These are phyloP conservation scores for Euwallacea similis DNA, from an alignment of 1,140 invertebrate genomes.

Conservation along the genomic window DNA sequence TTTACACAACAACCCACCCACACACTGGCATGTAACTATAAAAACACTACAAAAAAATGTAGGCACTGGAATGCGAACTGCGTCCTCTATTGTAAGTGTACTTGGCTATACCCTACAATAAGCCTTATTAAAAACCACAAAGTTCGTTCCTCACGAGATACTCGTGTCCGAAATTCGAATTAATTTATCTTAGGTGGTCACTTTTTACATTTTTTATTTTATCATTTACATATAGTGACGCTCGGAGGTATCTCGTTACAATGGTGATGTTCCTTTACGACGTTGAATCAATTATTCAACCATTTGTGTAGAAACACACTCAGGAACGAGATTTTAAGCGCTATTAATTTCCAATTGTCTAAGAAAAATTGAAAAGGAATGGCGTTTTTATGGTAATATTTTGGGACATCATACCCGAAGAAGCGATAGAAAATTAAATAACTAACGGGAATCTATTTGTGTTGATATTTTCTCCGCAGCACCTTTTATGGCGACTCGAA, in stretches of 20 bases:
- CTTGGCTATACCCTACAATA: no score
- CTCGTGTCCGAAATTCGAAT: conserved; percentile 23
- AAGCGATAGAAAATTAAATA: background rate
- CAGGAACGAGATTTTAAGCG: conserved; percentile 19
- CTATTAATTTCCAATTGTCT: conserved; percentile 31
- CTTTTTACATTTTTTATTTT: conserved; percentile 30
- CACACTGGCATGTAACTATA: no score
- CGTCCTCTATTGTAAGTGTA: no score
- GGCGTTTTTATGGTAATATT: conserved; percentile 22
- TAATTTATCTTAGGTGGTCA: conserved; percentile 32
- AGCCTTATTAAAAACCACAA: no score
- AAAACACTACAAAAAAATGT: no score
- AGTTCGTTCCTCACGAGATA: no score
- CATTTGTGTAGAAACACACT: conserved; percentile 15
- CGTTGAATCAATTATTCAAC: conserved; percentile 30
- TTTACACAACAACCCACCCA: no score
- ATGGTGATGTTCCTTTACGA: conserved; percentile 20
- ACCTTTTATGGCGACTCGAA: no score
- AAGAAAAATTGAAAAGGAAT: conserved; percentile 19
- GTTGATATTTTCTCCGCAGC: background rate
- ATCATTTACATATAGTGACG: conserved; percentile 12
- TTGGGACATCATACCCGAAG: background rate
- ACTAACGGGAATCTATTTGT: background rate
- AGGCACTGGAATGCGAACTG: no score
- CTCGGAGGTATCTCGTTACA: conserved; percentile 18